Base-by-base conservation (phyloP, 92 coral and sea anemone genomes). In the Micromussa lordhowensis region DNA sequence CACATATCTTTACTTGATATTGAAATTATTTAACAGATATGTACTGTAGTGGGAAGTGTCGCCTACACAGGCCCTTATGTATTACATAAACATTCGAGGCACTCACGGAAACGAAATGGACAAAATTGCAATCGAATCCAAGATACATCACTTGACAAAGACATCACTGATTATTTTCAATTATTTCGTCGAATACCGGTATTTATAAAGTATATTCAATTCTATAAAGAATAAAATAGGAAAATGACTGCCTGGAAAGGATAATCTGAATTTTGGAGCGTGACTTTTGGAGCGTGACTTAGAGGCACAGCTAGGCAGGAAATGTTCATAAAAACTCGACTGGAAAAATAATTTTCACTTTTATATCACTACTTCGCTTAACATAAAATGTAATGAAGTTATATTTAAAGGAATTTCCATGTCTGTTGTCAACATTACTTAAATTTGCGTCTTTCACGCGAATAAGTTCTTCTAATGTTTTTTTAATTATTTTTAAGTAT, bases 1-100 rank as follows among this genome's bases (percentile, higher is more conserved):
- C 88, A 73, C 29, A 57, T 58, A 57, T 30, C 12, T 51, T 54
- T 73, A 12, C 53, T 36, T 24, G 55, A 84, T 84, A 84, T 84
- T 55, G 30, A 13, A 58, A 73, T 38, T 28, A 4, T 19, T 26
- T 13, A 36, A 57, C 28, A 40, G 69, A 31, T 77, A 34, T 29
- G 29, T 59, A 22, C 1, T 9, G 51, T 59, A 22, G 8, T 9
- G 51, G 24, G 31, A 1, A 55, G 26, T 83, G 79, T 83, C 87
- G 87, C 80, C 77, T 17, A n/a, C 8, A 68, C 40, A 1, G 48
- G 5, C 75, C 36, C 75, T 69, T 32, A 13, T 69, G 77, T 71
- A 71, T 71, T 71, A 19, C 26, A 73, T 13, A 73, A 73, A 73
- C 78, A 73, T 35, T 49, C 7, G 18, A 19, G 53, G 21, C 53